Percentiles rank a stretch among this genome's conserved stretches.
Evolutionary conservation across 2,113 vertebrate genomes (phyloP).

Genomic region (Phaethon lepturus): DNA sequence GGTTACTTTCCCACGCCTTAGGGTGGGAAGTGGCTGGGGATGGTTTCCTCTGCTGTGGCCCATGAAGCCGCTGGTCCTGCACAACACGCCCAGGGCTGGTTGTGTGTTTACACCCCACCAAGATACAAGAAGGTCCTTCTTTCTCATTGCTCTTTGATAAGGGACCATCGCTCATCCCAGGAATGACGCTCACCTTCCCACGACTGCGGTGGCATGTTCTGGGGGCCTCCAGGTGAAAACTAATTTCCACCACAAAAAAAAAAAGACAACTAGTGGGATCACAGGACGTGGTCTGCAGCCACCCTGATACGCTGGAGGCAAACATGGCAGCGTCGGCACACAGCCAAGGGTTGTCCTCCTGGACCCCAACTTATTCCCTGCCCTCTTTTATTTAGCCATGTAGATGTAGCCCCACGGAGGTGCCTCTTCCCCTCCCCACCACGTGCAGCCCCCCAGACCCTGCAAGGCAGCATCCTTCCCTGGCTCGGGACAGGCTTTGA

Average conservation of each 20-base stretch:
- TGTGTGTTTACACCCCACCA: neutral
- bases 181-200: neutral
- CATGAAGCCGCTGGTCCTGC: neutral
- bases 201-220: fast-evolving
- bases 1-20: neutral
- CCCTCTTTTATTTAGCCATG: fast-evolving
- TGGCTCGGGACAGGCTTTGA: neutral
- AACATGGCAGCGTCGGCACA: neutral
- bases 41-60: neutral
- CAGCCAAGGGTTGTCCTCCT: neutral
- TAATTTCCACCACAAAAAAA: neutral
- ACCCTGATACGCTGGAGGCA: fast-evolving
- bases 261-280: neutral
- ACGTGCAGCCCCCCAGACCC: fast-evolving
- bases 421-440: neutral
- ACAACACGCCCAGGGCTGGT: fast-evolving
- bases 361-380: neutral
- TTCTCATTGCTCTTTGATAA: neutral
- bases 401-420: neutral
- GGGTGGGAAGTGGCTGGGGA: neutral
- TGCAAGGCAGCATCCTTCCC: neutral
- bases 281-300: neutral
- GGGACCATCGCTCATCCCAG: neutral
- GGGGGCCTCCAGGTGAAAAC: no score
- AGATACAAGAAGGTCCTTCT: neutral